Conservation (phyloP, 2,113 vertebrate species). For the Bagarius yarrelli region DNA sequence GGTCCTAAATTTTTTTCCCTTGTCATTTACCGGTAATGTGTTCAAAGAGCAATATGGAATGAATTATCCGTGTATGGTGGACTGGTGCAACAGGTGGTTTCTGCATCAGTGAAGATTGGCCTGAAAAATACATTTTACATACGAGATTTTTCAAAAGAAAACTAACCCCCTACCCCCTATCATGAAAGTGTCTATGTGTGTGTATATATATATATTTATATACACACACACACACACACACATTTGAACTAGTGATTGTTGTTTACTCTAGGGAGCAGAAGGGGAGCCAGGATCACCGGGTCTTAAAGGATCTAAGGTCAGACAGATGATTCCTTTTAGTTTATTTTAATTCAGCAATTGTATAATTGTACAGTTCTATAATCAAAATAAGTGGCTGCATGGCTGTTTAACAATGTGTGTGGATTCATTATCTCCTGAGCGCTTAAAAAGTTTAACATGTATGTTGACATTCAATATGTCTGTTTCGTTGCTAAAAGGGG, state of each 20-base stretch:
- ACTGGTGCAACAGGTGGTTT: conserved; percentile 19
- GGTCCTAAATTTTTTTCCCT: not conserved
- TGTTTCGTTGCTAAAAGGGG: conserved; percentile 72
- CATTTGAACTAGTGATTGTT: conserved; percentile 5
- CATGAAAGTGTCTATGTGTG: too few species aligned
- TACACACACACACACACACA: too few species aligned
- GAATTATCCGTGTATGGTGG: conserved; percentile 19
- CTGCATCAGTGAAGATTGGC: conserved; percentile 24
- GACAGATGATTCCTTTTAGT: conserved; percentile 38
- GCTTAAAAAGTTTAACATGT: not conserved
- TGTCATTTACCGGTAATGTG: conserved; percentile 27
- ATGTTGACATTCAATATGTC: not conserved
- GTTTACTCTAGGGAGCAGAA: conserved; percentile 79
- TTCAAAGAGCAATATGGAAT: conserved; percentile 26
- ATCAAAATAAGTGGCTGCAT: not conserved
- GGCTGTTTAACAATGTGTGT: not conserved
- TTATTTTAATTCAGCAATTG: not conserved
- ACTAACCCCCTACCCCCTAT: not conserved
- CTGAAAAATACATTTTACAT: conserved; percentile 20
- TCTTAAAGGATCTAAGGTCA: conserved; percentile 93
- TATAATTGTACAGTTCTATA: not conserved
- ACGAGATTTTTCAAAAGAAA: conserved; percentile 21
- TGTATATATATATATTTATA: too few species aligned
- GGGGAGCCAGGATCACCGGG: conserved; percentile 90
- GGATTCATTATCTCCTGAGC: not conserved